Conservation (phyloP, 2,888 invertebrate genomes). For the Erebia ligea region DNA sequence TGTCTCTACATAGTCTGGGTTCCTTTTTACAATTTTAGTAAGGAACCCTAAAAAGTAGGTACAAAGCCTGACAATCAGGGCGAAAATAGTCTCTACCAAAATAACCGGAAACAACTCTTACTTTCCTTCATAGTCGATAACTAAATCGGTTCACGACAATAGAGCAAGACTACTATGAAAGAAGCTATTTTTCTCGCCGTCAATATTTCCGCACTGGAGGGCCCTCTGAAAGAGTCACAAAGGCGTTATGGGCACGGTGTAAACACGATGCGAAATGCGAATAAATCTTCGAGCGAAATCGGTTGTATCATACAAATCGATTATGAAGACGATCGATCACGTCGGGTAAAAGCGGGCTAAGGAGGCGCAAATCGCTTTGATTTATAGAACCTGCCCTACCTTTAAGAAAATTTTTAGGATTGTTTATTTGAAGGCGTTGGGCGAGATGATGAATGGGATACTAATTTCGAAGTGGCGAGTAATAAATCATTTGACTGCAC, state of each 20-base stretch:
- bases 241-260: constrained; percentile 59
- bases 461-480: constrained; percentile 7
- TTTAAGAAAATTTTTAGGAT: neutral
- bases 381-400: constrained; percentile 18
- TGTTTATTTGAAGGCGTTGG: constrained; percentile 11
- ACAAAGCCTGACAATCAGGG: neutral
- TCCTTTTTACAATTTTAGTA: no score
- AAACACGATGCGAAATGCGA: constrained; percentile 64
- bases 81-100: neutral
- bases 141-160: constrained; percentile 16
- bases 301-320: constrained; percentile 60
- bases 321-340: constrained; percentile 61
- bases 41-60: neutral
- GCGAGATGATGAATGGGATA: constrained; percentile 8
- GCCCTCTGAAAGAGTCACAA: constrained; percentile 59
- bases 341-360: constrained; percentile 49
- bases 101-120: constrained; percentile 8
- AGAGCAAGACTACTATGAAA: constrained; percentile 52
- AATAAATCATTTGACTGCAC: neutral
- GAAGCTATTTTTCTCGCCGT: constrained; percentile 61
- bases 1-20: no score
- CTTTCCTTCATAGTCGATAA: constrained; percentile 1
- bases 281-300: constrained; percentile 69
- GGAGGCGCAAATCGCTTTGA: constrained; percentile 34
- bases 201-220: constrained; percentile 57